Evolutionary conservation across 2,797 vertebrate species (phyloP), one percentile per base, ranked within the genome.

Genomic region (Vireo griseus): DNA sequence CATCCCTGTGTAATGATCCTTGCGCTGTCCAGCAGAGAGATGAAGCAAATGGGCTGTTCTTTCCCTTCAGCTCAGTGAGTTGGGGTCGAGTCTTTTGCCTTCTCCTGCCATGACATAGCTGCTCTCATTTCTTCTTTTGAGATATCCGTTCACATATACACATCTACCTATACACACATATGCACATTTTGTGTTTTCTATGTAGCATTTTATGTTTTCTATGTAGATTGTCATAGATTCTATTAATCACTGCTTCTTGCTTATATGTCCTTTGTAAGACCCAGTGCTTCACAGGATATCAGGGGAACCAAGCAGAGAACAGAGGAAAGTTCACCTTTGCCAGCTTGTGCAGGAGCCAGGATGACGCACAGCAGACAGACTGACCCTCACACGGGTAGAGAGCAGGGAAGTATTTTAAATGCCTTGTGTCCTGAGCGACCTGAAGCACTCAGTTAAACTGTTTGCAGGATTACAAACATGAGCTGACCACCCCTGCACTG

Each of bases 131-230:
- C 37, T 69, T 40, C 22, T 63, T 82, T n/a, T 63, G 67, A 59
- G 42, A 28, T 51, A 22, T 6, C 11, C 37, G 7, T 35, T 55
- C 61, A 8, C 5, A 16, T 47, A 17, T 13, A 37, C 10, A 58
- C 24, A 40, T 26, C 54, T 75, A 57, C n/a, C 13, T 39, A 13
- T 11, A 20, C 29, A 45, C 0, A 0, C 4, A 31, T 16, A 51
- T 4, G 26, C 11, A 59, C 20, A 14, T 77, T 33, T 14, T 33
- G 17, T 28, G 19, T n/a, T 63, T 62, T 69, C 31, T 48, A 3
- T 55, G 44, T 14, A 39, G 33, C 20, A 14, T 77, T 33, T 14
- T 33, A 15, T 28, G 19, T n/a, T 63, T 62, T 69, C 31, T 48
- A 3, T 55, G 44, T 14, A 39, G 33, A 13, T 20, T 55, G 39